Conservation (phyloP, 2,113 vertebrate genomes). For the Corythaixoides concolor region DNA sequence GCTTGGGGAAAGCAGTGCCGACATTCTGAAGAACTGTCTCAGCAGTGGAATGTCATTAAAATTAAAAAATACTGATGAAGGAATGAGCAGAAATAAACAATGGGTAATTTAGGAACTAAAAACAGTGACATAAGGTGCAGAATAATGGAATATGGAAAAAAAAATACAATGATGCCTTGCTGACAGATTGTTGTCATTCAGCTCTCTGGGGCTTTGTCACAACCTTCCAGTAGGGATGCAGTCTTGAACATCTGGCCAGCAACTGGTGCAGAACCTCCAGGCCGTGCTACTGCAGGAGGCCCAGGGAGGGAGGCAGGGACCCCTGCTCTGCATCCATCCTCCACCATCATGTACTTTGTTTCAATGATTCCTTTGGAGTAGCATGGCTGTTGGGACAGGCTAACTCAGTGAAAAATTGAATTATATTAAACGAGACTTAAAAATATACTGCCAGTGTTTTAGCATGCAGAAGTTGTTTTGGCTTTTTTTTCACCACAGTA, state of each 20-base stretch:
- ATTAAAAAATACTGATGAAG: slow-evolving; percentile 61
- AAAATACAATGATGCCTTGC: slow-evolving; percentile 49
- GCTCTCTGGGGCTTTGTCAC: slow-evolving; percentile 71
- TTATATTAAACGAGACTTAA: not conserved
- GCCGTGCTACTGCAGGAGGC: not conserved
- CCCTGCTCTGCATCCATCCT: not conserved
- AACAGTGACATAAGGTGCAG: slow-evolving; percentile 76
- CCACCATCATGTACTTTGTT: not conserved
- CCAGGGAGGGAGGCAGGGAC: not conserved
- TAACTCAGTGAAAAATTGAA: fast-evolving
- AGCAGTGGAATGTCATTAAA: slow-evolving; percentile 57
- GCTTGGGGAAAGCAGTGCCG: not conserved
- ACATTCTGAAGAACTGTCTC: slow-evolving; percentile 21
- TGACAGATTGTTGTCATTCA: slow-evolving; percentile 78
- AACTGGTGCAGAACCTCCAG: slow-evolving; percentile 72
- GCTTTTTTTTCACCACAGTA: not conserved
- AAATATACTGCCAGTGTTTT: not conserved
- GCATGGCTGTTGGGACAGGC: not conserved
- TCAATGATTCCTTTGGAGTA: not conserved
- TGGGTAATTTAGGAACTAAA: slow-evolving; percentile 56
- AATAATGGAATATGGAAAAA: slow-evolving; percentile 73
- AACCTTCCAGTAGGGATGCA: slow-evolving; percentile 66
- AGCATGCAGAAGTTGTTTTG: not conserved
- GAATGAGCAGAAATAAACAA: slow-evolving; percentile 55
- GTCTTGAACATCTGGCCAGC: slow-evolving; percentile 73